These are phyloP conservation scores for Hyppa rectilinea DNA, from an alignment of 2,888 invertebrate genomes.

Conservation along the genomic window DNA sequence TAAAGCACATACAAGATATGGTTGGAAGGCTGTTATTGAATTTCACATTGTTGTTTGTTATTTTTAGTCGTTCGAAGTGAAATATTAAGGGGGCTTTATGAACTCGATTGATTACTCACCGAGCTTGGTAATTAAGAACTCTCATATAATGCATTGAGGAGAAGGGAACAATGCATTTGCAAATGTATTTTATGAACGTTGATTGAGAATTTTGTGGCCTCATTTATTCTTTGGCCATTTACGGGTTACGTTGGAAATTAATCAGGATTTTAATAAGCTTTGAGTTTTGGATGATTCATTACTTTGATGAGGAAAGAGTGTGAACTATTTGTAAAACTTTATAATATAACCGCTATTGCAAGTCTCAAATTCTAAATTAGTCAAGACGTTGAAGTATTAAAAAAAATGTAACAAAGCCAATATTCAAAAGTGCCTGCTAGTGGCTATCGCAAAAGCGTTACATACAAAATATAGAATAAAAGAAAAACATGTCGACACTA, in stretches of 20 bases:
- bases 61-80: slow-evolving; percentile 79
- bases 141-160: slow-evolving; percentile 66
- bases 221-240: slow-evolving; percentile 53
- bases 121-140: slow-evolving; percentile 73
- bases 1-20: slow-evolving; percentile 74
- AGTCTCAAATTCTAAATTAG: too few species aligned
- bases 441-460: too few species aligned
- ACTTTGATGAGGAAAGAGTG: neutral
- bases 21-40: slow-evolving; percentile 81
- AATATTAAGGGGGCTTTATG: slow-evolving; percentile 73
- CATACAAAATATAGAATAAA: neutral
- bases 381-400: too few species aligned
- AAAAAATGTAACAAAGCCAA: too few species aligned
- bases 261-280: slow-evolving; percentile 45
- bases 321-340: neutral
- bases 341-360: neutral
- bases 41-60: slow-evolving; percentile 80
- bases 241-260: slow-evolving; percentile 44
- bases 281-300: slow-evolving; percentile 34
- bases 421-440: neutral
- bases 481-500: neutral
- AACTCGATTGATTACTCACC: slow-evolving; percentile 71
- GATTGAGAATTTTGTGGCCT: slow-evolving; percentile 61
- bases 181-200: slow-evolving; percentile 66
- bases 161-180: slow-evolving; percentile 64